Conservation (phyloP, 1,140 invertebrate species). For the Drosophila ironensis region DNA sequence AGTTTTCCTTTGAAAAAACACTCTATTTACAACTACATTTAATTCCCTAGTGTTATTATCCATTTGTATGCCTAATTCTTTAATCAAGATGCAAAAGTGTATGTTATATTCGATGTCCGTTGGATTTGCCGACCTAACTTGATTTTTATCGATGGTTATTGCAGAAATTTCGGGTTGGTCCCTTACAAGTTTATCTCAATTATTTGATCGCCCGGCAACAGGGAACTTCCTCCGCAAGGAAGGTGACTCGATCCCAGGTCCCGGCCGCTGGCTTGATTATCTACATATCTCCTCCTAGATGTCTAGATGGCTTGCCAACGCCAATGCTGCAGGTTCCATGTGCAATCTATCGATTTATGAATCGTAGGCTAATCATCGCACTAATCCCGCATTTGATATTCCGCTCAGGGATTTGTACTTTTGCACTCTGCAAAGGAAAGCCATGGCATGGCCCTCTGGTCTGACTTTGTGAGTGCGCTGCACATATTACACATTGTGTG, state of each 20-base stretch:
- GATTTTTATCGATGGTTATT: slow-evolving; percentile 17
- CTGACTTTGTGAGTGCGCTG: slow-evolving; percentile 3
- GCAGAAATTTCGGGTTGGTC: slow-evolving; percentile 23
- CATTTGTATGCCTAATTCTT: too few species aligned
- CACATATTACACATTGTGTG: slow-evolving; percentile 28
- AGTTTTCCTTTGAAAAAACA: not conserved
- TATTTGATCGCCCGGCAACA: slow-evolving; percentile 55
- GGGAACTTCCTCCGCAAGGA: not conserved
- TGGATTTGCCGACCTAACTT: not conserved
- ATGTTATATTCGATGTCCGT: not conserved
- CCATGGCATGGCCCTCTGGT: slow-evolving; percentile 52
- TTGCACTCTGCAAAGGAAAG: slow-evolving; percentile 78
- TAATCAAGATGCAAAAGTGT: not conserved
- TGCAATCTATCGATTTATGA: slow-evolving; percentile 59
- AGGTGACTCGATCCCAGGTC: not conserved
- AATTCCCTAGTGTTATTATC: too few species aligned
- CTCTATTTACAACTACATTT: too few species aligned
- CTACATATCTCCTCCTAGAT: not conserved
- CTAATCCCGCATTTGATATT: slow-evolving; percentile 66
- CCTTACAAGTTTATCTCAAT: slow-evolving; percentile 65
- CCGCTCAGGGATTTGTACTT: slow-evolving; percentile 81
- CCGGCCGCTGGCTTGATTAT: not conserved
- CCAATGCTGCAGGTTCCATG: slow-evolving; percentile 12
- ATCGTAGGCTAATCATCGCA: slow-evolving; percentile 61
- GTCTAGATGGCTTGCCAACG: not conserved